These are phyloP conservation scores for Pygocentrus nattereri DNA, from an alignment of 2,797 vertebrate genomes.

Conservation along the genomic window DNA sequence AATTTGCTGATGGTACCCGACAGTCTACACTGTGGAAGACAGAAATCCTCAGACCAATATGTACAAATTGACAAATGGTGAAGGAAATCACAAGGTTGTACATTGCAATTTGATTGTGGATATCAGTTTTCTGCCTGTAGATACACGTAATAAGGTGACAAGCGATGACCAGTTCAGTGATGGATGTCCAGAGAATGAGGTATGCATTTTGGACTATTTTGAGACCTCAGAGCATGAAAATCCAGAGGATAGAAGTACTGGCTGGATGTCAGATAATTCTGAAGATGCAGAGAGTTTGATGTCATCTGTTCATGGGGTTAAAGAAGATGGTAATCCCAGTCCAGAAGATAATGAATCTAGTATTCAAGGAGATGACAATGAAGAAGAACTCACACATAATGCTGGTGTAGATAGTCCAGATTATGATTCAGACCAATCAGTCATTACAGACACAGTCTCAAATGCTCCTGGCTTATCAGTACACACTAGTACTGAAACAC, in stretches of 20 bases:
- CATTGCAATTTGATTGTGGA: conserved; percentile 40
- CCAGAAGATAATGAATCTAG: not conserved
- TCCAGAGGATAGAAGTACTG: not conserved
- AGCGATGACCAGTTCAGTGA: not conserved
- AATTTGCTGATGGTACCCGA: conserved; percentile 39
- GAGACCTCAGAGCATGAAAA: not conserved
- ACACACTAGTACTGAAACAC: not conserved
- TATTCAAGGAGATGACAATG: not conserved
- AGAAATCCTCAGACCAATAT: conserved; percentile 13
- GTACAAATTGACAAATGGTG: too few species aligned
- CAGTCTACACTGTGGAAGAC: conserved; percentile 31
- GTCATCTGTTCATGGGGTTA: not conserved
- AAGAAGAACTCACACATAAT: not conserved
- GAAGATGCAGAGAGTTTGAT: not conserved
- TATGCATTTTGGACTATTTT: too few species aligned
- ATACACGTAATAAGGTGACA: not conserved
- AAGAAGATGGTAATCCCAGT: not conserved
- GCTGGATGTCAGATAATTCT: not conserved
- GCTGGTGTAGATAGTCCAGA: not conserved
- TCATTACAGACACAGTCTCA: not conserved
- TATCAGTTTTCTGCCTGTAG: conserved; percentile 42
- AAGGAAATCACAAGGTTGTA: conserved; percentile 25
- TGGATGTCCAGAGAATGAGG: not conserved
- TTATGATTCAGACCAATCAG: not conserved
- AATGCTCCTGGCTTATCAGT: too few species aligned